Conservation (phyloP, 1,140 invertebrate genomes). For the Drosophila insularis region DNA sequence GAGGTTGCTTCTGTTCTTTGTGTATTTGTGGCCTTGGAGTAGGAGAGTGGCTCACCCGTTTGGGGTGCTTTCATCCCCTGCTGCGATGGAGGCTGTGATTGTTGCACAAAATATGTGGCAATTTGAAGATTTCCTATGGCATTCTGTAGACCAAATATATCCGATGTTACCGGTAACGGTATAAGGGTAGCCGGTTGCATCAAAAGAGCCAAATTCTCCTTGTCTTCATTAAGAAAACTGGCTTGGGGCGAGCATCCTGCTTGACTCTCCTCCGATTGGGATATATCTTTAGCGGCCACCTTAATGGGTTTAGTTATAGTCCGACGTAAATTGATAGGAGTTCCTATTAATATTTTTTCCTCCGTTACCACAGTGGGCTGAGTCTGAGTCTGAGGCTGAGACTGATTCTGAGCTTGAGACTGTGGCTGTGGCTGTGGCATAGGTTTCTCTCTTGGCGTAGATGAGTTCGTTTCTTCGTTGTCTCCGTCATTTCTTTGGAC, state of each 20-base stretch:
- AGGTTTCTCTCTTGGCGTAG: slow-evolving; percentile 32
- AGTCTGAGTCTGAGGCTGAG: background rate
- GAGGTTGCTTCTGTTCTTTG: slow-evolving; percentile 68
- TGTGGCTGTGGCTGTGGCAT: background rate
- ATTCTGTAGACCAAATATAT: slow-evolving; percentile 77
- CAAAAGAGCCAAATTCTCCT: slow-evolving; percentile 79
- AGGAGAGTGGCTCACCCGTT: slow-evolving; percentile 20
- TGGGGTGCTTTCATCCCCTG: slow-evolving; percentile 22
- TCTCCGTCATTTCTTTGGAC: background rate
- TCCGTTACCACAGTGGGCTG: slow-evolving; percentile 44
- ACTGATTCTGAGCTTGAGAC: background rate
- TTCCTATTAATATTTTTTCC: slow-evolving; percentile 77
- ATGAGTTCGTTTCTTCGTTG: background rate
- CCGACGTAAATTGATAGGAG: slow-evolving; percentile 76
- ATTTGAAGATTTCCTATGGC: slow-evolving; percentile 79
- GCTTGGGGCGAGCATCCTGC: slow-evolving; percentile 14
- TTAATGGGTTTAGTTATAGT: slow-evolving; percentile 70
- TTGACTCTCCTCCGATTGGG: slow-evolving; percentile 5
- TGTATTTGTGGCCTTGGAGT: slow-evolving; percentile 66
- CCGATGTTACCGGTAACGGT: slow-evolving; percentile 74
- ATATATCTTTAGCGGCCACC: slow-evolving; percentile 5
- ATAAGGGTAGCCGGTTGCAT: slow-evolving; percentile 82
- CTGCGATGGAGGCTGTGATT: slow-evolving; percentile 48
- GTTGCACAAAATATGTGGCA: slow-evolving; percentile 77
- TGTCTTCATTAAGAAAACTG: slow-evolving; percentile 34